phyloP scores from a whole-genome alignment of 2,113 vertebrate species.

The Lota lota region DNA sequence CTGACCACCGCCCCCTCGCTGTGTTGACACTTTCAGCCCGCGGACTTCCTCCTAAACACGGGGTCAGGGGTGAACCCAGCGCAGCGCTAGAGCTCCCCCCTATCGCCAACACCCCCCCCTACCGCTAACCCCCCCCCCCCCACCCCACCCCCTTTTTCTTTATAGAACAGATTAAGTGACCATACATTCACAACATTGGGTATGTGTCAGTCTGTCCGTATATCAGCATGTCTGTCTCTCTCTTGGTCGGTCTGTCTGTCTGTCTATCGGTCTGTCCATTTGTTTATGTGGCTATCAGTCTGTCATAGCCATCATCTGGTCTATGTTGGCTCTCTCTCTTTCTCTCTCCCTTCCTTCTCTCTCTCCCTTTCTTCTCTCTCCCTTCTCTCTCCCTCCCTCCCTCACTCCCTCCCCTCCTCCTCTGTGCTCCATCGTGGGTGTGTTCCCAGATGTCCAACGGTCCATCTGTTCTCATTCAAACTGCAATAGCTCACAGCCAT shows the following conservation, averaged over 20 bases:
- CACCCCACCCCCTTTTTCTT: not conserved
- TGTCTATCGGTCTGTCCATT: no score
- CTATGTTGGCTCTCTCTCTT: no score
- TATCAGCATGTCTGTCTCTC: no score
- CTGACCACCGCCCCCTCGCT: slow-evolving; percentile 22
- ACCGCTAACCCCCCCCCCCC: slow-evolving; percentile 12
- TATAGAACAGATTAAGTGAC: no score
- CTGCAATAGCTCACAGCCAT: slow-evolving; percentile 34
- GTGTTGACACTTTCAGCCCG: slow-evolving; percentile 20
- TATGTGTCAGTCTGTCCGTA: no score
- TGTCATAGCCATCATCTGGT: no score
- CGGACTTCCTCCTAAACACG: slow-evolving; percentile 3
- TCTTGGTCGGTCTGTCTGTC: no score
- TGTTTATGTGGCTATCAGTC: no score
- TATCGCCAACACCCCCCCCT: slow-evolving; percentile 26
- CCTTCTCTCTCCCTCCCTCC: not conserved
- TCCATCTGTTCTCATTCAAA: slow-evolving; percentile 29
- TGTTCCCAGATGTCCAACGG: not conserved
- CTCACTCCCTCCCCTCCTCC: slow-evolving; percentile 19
- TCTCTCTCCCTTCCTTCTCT: no score
- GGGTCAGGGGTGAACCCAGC: no score
- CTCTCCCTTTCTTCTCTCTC: no score
- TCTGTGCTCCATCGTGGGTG: slow-evolving; percentile 18
- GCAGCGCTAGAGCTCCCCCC: not conserved
- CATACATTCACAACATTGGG: no score